Evolutionary conservation across 2,113 vertebrate genomes (phyloP).

Genomic region (Microcebus griseorufus): DNA sequence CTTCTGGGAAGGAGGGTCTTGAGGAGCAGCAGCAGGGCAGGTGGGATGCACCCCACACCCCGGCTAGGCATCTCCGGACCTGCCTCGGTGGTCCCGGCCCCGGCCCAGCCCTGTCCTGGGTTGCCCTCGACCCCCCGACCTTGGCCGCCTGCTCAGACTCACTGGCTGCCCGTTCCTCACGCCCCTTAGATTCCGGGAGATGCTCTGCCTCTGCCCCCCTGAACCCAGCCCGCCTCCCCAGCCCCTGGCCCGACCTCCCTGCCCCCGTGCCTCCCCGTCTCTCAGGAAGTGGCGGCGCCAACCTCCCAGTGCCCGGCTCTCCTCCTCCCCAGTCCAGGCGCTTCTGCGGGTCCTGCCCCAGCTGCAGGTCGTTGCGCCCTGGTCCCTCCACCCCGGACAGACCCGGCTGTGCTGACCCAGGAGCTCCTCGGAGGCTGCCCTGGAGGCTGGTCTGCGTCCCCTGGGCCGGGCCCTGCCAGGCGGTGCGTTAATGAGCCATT

Average conservation of each 20-base stretch:
- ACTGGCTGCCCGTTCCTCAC: rapidly evolving
- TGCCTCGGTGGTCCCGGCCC: neutral
- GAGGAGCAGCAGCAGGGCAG: neutral
- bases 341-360: neutral
- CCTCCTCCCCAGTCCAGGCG: neutral
- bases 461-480: neutral
- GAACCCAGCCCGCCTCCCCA: neutral
- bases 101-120: neutral
- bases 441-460: neutral
- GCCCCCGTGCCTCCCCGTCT: neutral
- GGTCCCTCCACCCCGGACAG: neutral
- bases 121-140: neutral
- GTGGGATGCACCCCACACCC: too few relatives aligned
- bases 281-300: neutral
- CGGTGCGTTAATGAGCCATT: neutral
- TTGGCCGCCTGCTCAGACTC: neutral
- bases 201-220: rapidly evolving
- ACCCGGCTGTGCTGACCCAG: rapidly evolving
- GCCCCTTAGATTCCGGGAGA: neutral
- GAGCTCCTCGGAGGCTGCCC: neutral
- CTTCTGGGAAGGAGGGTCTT: neutral
- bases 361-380: neutral
- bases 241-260: too few relatives aligned
- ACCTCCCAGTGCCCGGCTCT: neutral
- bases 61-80: too few relatives aligned